Percentiles rank a stretch among this genome's conserved stretches.
Evolutionary conservation across 2,113 vertebrate species (phyloP).

Genomic region (Dendrocopos noguchii): DNA sequence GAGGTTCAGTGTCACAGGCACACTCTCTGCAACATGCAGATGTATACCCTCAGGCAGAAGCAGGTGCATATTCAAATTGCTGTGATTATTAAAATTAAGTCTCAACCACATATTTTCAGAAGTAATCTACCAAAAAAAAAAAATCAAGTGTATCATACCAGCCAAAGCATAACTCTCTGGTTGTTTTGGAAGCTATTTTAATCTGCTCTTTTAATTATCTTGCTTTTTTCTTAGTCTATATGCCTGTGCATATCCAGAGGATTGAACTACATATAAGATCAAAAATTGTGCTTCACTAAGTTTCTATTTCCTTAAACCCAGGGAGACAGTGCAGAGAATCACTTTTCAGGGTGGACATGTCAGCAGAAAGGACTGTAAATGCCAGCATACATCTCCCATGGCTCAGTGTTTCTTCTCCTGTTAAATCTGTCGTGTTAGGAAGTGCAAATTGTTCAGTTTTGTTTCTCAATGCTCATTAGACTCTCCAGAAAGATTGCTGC

Average conservation of each 20-base stretch:
- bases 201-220: neutral
- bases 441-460: neutral
- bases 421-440: neutral
- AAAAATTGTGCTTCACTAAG: neutral
- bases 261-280: neutral
- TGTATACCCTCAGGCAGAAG: neutral
- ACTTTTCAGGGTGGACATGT: neutral
- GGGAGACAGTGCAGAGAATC: neutral
- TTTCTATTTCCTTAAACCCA: neutral
- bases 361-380: neutral
- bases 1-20: neutral
- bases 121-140: neutral
- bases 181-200: neutral
- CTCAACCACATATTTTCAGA: neutral
- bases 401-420: neutral
- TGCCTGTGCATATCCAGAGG: neutral
- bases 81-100: neutral
- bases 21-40: neutral
- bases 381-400: rapidly evolving
- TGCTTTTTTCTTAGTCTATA: neutral
- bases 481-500: neutral
- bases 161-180: neutral
- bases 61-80: neutral
- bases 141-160: neutral
- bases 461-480: rapidly evolving